A percentile compares a stretch with the other conserved stretches of the same genome.
Evolutionary conservation across 2,797 vertebrate species (phyloP).

Genomic region (Oryzias sinensis): DNA sequence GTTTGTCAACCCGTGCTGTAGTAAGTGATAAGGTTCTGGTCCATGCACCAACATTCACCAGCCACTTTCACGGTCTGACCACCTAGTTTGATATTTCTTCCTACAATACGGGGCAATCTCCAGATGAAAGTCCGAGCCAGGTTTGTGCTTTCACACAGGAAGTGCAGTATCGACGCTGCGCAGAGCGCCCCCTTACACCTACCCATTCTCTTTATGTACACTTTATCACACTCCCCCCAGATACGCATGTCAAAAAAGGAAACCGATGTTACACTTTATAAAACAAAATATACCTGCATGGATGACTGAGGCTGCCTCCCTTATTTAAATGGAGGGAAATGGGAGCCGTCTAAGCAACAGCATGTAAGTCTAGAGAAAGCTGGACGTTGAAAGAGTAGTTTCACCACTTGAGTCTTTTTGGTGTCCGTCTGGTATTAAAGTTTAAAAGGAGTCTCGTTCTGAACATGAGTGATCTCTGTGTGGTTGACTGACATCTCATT

Average conservation of each 20-base stretch:
- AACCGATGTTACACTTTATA: background rate
- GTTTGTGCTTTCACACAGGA: slow-evolving; percentile 40
- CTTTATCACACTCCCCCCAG: slow-evolving; percentile 1
- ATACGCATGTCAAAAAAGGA: background rate
- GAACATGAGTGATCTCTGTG: slow-evolving; percentile 37
- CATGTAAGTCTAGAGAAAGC: slow-evolving; percentile 28
- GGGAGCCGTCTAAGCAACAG: slow-evolving; percentile 50
- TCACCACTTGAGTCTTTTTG: slow-evolving; percentile 39
- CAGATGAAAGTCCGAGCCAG: slow-evolving; percentile 32
- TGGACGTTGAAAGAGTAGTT: slow-evolving; percentile 41
- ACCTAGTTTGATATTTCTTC: slow-evolving; percentile 47
- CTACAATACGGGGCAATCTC: slow-evolving; percentile 36
- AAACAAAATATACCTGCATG: slow-evolving; percentile 11
- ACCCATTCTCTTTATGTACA: slow-evolving; percentile 2
- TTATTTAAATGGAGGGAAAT: slow-evolving; percentile 35
- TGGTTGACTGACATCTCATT: slow-evolving; percentile 37
- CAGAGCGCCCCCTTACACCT: slow-evolving; percentile 9
- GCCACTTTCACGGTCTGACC: slow-evolving; percentile 64
- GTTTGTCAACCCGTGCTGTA: slow-evolving; percentile 24
- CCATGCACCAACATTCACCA: slow-evolving; percentile 54
- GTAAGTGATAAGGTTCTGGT: slow-evolving; percentile 59
- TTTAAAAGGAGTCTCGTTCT: slow-evolving; percentile 44
- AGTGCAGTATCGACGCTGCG: slow-evolving; percentile 5
- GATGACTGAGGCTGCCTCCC: slow-evolving; percentile 6
- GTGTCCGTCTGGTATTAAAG: slow-evolving; percentile 46